These are phyloP conservation scores for Dendronephthya gigantea DNA, from an alignment of 64 coral and sea anemone species.

Conservation along the genomic window DNA sequence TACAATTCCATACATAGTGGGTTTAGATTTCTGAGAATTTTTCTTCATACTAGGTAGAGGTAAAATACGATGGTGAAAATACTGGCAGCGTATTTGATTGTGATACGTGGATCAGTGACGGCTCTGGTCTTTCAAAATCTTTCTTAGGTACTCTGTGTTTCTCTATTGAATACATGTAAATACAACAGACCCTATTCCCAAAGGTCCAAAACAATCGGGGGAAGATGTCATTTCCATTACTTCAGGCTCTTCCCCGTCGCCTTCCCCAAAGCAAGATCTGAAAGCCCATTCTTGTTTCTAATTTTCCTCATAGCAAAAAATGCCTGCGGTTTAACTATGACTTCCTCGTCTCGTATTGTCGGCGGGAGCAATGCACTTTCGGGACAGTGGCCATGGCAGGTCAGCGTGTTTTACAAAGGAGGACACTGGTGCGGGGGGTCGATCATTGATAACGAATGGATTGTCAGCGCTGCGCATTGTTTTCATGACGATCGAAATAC, in stretches of 20 bases:
- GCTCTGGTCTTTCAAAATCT: not conserved
- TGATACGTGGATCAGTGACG: not conserved
- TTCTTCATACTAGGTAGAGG: not conserved
- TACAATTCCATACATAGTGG: not conserved
- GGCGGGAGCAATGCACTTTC: not conserved
- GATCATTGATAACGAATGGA: not conserved
- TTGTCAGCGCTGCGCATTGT: constrained; percentile 1
- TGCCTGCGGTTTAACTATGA: not conserved
- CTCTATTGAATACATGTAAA: too few relatives aligned
- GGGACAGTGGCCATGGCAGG: not conserved
- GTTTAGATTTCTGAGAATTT: not conserved
- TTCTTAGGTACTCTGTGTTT: too few relatives aligned
- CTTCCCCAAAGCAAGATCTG: too few relatives aligned
- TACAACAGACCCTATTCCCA: too few relatives aligned
- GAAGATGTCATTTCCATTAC: too few relatives aligned
- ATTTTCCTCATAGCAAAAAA: not conserved
- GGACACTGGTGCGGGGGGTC: not conserved
- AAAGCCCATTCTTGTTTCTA: too few relatives aligned
- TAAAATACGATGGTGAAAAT: not conserved
- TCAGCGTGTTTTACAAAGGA: not conserved
- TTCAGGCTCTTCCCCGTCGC: too few relatives aligned
- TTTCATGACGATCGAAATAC: not conserved
- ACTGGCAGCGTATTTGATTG: not conserved
- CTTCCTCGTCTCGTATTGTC: not conserved
- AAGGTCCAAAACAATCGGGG: too few relatives aligned